Conservation (phyloP, 2,113 vertebrate species). For the Gnathonemus longibarbis region DNA sequence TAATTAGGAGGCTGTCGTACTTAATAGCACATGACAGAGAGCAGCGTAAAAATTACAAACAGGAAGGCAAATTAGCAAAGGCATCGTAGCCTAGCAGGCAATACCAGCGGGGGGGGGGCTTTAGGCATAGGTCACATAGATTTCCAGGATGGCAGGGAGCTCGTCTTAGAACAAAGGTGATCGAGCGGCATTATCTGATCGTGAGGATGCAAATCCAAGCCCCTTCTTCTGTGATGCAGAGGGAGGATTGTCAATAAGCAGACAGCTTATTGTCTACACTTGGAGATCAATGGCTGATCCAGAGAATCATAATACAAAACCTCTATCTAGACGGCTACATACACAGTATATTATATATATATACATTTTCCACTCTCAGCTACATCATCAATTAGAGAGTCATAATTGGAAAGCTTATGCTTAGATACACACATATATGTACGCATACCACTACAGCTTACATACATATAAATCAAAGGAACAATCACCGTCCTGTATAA, state of each 20-base stretch:
- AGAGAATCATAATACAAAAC: background rate
- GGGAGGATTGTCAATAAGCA: background rate
- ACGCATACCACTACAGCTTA: background rate
- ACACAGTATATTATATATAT: background rate
- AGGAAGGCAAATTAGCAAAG: constrained; percentile 19
- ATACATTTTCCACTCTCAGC: background rate
- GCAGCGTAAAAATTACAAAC: constrained; percentile 32
- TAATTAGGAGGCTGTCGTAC: constrained; percentile 35
- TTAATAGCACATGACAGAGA: constrained; percentile 33
- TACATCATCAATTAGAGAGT: constrained; percentile 38
- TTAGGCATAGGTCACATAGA: background rate
- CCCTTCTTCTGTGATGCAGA: background rate
- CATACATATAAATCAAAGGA: background rate
- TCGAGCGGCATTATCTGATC: background rate
- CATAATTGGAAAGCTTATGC: constrained; percentile 35
- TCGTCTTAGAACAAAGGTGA: background rate
- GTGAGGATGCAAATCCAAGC: background rate
- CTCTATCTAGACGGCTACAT: background rate
- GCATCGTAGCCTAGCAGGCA: background rate
- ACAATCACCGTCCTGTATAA: background rate
- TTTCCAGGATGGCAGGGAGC: background rate
- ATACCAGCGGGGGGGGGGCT: background rate
- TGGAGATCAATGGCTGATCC: background rate
- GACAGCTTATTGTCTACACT: background rate
- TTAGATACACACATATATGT: background rate